phyloP scores from a whole-genome alignment of 2,888 invertebrate genomes.

The Cephus pygmeus region DNA sequence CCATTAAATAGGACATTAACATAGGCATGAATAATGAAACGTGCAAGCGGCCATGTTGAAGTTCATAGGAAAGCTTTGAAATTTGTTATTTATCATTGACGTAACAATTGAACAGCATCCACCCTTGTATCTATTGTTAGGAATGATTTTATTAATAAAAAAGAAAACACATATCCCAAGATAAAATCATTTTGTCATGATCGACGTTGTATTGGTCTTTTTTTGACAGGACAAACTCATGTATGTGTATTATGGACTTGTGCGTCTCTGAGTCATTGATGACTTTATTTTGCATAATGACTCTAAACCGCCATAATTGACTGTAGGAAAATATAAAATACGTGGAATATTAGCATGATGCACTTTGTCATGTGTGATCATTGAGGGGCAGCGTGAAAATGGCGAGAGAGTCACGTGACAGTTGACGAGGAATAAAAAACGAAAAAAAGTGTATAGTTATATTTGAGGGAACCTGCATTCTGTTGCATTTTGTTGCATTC shows the following conservation, averaged over 20 bases:
- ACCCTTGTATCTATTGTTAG: neutral
- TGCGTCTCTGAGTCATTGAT: neutral
- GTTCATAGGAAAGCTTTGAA: neutral
- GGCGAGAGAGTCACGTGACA: neutral
- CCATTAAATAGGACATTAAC: constrained; percentile 38
- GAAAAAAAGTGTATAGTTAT: neutral
- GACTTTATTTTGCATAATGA: neutral
- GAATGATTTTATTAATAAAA: neutral
- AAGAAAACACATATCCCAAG: neutral
- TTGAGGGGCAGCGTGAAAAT: neutral
- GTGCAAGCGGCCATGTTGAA: neutral
- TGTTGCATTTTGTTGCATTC: neutral
- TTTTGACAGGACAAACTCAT: neutral
- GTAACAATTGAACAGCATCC: neutral
- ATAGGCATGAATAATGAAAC: constrained; percentile 19
- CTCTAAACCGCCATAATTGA: neutral
- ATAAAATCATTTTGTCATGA: neutral
- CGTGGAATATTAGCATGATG: neutral
- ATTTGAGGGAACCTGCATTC: neutral
- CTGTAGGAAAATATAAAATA: neutral
- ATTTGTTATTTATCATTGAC: neutral
- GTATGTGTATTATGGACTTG: neutral
- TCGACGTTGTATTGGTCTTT: neutral
- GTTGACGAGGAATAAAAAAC: neutral
- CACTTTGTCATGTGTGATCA: neutral